A percentile compares a stretch with the other conserved stretches of the same genome.
phyloP scores from a whole-genome alignment of 2,113 vertebrate species.

The Oreochromis spilurus region DNA sequence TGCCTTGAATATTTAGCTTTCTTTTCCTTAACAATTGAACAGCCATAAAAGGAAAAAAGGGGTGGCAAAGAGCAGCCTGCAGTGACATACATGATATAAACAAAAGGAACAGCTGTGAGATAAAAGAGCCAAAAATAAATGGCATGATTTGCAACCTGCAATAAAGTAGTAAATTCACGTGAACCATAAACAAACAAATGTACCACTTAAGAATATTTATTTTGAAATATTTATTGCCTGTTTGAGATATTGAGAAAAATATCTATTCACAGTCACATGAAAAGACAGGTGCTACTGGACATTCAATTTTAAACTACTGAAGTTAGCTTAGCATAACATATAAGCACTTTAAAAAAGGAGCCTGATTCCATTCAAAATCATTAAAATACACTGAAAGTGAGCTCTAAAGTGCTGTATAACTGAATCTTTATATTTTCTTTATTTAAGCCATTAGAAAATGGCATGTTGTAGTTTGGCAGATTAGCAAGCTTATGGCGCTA shows the following conservation, averaged over 20 bases:
- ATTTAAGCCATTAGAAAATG: not conserved
- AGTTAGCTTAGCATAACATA: not conserved
- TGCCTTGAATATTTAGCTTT: conserved; percentile 49
- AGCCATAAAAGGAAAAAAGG: conserved; percentile 24
- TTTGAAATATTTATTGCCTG: not conserved
- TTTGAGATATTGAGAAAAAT: not conserved
- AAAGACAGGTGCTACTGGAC: not conserved
- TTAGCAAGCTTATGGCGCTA: not conserved
- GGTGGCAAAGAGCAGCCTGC: not conserved
- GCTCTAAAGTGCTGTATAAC: not conserved
- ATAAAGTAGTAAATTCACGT: not conserved
- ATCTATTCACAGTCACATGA: not conserved
- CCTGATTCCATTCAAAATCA: not conserved
- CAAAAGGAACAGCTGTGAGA: conserved; percentile 6
- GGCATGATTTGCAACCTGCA: not conserved
- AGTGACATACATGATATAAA: conserved; percentile 16
- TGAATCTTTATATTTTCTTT: not conserved
- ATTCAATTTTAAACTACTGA: not conserved
- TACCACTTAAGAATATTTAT: not conserved
- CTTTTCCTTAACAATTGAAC: conserved; percentile 44
- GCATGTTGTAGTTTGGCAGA: not conserved
- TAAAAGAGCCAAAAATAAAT: conserved; percentile 6
- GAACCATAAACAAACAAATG: not conserved
- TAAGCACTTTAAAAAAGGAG: not conserved
- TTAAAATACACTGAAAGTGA: not conserved